These are phyloP conservation scores for Elgaria multicarinata DNA, from an alignment of 2,113 vertebrate species.

Conservation along the genomic window DNA sequence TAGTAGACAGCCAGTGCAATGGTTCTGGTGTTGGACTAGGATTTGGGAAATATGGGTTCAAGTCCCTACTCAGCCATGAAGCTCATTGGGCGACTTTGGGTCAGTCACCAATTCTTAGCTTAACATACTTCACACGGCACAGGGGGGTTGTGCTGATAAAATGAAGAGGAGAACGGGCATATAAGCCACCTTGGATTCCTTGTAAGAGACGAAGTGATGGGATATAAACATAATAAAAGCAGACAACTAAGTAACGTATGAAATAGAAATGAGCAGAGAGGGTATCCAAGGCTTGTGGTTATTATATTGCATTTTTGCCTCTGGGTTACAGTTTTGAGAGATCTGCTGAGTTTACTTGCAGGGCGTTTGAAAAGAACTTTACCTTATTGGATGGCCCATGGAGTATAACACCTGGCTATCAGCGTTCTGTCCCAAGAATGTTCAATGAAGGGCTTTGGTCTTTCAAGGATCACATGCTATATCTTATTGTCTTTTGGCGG, in stretches of 20 bases:
- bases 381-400: not conserved
- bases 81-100: no score
- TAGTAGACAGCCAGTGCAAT: no score
- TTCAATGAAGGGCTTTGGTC: not conserved
- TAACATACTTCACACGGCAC: no score
- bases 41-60: no score
- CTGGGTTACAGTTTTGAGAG: not conserved
- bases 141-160: no score
- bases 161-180: no score
- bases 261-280: not conserved
- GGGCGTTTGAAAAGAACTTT: not conserved
- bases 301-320: not conserved
- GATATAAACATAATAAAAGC: no score
- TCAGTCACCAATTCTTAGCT: no score
- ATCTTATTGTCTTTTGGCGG: not conserved
- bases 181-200: no score
- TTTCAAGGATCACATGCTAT: not conserved
- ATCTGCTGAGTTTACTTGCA: not conserved
- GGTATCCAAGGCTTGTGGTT: not conserved
- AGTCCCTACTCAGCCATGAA: no score
- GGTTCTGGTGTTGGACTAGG: no score
- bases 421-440: not conserved
- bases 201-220: no score
- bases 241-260: not conserved
- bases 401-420: not conserved